These are phyloP conservation scores for Apis cerana DNA, from an alignment of 1,140 invertebrate species.

Conservation along the genomic window DNA sequence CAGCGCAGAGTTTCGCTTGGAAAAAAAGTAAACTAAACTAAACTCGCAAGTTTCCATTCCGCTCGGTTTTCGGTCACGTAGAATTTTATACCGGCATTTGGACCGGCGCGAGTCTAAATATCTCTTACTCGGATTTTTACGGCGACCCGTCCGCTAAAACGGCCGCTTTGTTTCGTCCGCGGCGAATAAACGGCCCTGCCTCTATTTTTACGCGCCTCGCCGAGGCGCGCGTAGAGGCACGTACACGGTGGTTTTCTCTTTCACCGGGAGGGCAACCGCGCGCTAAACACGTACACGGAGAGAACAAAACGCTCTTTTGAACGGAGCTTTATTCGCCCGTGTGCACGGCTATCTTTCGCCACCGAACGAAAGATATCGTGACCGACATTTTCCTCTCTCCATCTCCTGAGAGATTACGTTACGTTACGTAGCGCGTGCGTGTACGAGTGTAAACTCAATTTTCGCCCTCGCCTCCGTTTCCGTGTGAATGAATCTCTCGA, in stretches of 20 bases:
- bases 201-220: slow-evolving; percentile 18
- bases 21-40: too few species aligned
- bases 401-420: slow-evolving; percentile 7
- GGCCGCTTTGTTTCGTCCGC: not conserved
- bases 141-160: not conserved
- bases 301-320: not conserved
- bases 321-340: not conserved
- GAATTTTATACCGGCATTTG: not conserved
- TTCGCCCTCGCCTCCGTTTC: not conserved
- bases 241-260: not conserved
- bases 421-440: not conserved
- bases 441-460: not conserved
- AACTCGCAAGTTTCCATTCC: not conserved
- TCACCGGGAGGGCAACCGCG: not conserved
- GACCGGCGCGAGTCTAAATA: not conserved
- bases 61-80: not conserved
- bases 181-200: not conserved
- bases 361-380: not conserved
- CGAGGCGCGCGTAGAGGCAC: not conserved
- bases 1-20: too few species aligned
- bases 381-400: not conserved
- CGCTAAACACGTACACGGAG: not conserved
- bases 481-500: too few species aligned
- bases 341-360: not conserved
- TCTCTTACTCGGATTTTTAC: not conserved